These are phyloP conservation scores for Hirundo rustica DNA, from an alignment of 2,797 vertebrate genomes.

Conservation along the genomic window DNA sequence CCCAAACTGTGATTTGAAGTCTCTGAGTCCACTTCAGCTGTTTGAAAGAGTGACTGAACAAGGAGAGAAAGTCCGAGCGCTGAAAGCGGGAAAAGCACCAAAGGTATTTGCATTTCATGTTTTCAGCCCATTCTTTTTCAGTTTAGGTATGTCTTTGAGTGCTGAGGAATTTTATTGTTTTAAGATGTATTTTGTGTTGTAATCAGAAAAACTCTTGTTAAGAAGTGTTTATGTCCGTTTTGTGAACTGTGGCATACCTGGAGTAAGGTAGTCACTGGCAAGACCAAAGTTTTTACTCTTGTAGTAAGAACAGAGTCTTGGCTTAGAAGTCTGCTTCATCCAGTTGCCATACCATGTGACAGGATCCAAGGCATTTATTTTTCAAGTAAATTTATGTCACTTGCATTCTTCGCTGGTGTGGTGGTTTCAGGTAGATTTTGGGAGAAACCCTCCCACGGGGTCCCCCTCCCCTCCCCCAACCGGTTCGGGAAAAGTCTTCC, in stretches of 20 bases:
- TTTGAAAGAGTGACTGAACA: constrained; percentile 84
- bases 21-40: constrained; percentile 78
- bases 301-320: not conserved
- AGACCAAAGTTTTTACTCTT: not conserved
- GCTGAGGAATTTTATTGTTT: not conserved
- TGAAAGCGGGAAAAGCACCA: constrained; percentile 86
- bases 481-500: too few relatives aligned
- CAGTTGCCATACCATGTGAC: not conserved
- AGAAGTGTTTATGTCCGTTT: not conserved
- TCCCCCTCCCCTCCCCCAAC: too few relatives aligned
- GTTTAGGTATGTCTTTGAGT: not conserved
- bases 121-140: not conserved
- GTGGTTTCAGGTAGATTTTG: too few relatives aligned
- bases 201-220: not conserved
- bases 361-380: not conserved
- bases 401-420: not conserved
- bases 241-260: not conserved
- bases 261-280: not conserved
- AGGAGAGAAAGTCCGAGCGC: constrained; percentile 83
- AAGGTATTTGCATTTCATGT: constrained; percentile 78
- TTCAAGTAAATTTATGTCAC: not conserved
- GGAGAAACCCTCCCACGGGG: too few relatives aligned
- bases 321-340: not conserved
- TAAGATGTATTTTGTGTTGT: not conserved
- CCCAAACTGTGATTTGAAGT: constrained; percentile 59